A percentile compares a stretch with the other conserved stretches of the same genome.
These are phyloP conservation scores for Peucedramus taeniatus DNA, from an alignment of 2,113 vertebrate species.

Conservation along the genomic window DNA sequence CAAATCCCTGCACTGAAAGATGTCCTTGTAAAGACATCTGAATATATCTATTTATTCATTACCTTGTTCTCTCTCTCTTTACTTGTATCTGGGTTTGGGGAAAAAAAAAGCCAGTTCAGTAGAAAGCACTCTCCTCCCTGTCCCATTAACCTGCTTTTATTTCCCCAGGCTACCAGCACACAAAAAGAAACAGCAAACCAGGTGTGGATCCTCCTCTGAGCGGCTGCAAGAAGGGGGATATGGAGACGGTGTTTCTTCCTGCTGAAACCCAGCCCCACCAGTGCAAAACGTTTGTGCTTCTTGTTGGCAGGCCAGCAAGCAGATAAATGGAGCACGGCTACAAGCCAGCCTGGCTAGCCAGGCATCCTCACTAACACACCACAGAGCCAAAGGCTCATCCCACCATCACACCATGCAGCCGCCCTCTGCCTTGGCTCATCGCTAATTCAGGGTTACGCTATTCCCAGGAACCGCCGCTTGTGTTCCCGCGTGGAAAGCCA, in stretches of 20 bases:
- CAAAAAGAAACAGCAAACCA: not conserved
- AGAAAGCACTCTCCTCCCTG: not conserved
- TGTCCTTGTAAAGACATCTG: not conserved
- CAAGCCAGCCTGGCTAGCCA: not conserved
- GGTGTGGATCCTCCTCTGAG: not conserved
- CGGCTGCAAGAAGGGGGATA: accelerated
- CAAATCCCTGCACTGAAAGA: not conserved
- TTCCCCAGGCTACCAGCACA: not conserved
- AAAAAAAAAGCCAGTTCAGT: not conserved
- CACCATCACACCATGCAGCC: not conserved
- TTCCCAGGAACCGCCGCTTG: constrained; percentile 31
- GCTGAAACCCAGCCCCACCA: not conserved
- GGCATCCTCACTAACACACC: not conserved
- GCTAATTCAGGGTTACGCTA: not conserved
- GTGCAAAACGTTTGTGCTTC: not conserved
- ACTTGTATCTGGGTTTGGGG: not conserved
- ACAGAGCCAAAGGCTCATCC: not conserved
- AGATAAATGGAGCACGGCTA: not conserved
- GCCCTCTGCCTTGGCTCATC: not conserved
- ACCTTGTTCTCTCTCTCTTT: not conserved
- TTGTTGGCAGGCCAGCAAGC: not conserved
- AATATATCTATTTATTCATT: not conserved
- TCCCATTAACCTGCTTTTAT: constrained; percentile 46
- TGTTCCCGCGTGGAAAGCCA: not conserved
- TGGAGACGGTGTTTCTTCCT: accelerated